These are phyloP conservation scores for Xenopus borealis DNA, from an alignment of 2,113 vertebrate species.

Conservation along the genomic window DNA sequence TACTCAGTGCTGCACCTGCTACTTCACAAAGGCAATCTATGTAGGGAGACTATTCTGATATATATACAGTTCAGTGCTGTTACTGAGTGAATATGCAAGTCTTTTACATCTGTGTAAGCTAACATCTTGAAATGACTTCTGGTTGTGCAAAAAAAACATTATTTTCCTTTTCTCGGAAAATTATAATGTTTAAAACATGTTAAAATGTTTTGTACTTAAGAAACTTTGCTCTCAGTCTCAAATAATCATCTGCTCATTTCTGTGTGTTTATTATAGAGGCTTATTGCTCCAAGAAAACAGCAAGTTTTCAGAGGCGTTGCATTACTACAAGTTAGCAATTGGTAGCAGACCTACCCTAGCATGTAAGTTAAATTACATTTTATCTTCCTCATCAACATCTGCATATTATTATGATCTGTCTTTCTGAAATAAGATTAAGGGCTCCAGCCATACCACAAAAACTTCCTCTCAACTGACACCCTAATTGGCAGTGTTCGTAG, in stretches of 20 bases:
- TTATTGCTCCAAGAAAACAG: conserved; percentile 95
- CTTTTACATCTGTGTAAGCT: conserved; percentile 30
- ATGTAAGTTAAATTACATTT: conserved; percentile 81
- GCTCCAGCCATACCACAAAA: conserved; percentile 36
- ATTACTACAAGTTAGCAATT: conserved; percentile 96
- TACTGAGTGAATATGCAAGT: background rate
- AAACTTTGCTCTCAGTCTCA: background rate
- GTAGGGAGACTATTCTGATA: no score
- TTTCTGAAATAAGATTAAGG: conserved; percentile 33
- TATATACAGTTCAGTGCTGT: background rate
- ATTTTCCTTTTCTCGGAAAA: conserved; percentile 12
- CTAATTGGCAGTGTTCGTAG: conserved; percentile 39
- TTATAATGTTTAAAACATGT: conserved; percentile 4
- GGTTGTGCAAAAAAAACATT: conserved; percentile 36
- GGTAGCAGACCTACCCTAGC: conserved; percentile 95
- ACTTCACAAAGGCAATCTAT: no score
- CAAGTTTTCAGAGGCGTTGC: conserved; percentile 90
- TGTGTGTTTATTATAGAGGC: conserved; percentile 68
- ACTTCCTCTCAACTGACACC: conserved; percentile 31
- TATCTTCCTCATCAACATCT: conserved; percentile 21
- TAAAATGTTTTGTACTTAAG: background rate
- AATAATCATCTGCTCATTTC: conserved; percentile 13
- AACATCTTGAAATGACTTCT: conserved; percentile 31
- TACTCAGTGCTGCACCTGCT: no score
- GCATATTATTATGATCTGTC: conserved; percentile 38